Evolutionary conservation across 2,888 invertebrate genomes (phyloP).

Genomic region (Loripinus fragilis): DNA sequence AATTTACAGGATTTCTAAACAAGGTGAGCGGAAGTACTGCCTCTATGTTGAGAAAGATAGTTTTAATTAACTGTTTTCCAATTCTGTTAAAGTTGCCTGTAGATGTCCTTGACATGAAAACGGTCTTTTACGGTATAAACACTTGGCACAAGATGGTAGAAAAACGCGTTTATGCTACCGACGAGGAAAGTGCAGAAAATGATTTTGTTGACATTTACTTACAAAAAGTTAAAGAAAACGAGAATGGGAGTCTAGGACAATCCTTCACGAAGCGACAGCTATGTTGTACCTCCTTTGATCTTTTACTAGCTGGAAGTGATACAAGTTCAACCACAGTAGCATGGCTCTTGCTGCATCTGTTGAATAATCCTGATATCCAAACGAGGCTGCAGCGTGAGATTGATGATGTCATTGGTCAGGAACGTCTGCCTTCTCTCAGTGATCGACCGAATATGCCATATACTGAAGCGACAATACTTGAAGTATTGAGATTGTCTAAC

Average conservation of each 20-base stretch:
- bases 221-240: not conserved
- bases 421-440: conserved; percentile 54
- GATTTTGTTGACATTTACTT: not conserved
- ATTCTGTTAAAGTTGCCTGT: conserved; percentile 36
- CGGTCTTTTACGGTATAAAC: not conserved
- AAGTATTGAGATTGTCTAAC: conserved; percentile 67
- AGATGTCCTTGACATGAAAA: conserved; percentile 31
- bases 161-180: not conserved
- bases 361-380: conserved; percentile 88
- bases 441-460: conserved; percentile 65
- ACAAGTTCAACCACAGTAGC: conserved; percentile 93
- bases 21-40: conserved; percentile 16
- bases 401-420: conserved; percentile 78
- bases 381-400: conserved; percentile 60
- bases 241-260: not conserved
- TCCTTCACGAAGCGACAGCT: conserved; percentile 49
- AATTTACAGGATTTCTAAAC: conserved; percentile 39
- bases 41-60: not conserved
- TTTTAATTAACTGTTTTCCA: conserved; percentile 33
- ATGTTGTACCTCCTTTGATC: conserved; percentile 53
- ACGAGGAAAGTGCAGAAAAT: not conserved
- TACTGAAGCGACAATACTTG: conserved; percentile 74
- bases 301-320: conserved; percentile 84
- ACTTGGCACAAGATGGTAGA: not conserved
- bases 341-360: conserved; percentile 92